phyloP scores from a whole-genome alignment of 1,140 invertebrate genomes.

The Rhynchophorus ferrugineus region DNA sequence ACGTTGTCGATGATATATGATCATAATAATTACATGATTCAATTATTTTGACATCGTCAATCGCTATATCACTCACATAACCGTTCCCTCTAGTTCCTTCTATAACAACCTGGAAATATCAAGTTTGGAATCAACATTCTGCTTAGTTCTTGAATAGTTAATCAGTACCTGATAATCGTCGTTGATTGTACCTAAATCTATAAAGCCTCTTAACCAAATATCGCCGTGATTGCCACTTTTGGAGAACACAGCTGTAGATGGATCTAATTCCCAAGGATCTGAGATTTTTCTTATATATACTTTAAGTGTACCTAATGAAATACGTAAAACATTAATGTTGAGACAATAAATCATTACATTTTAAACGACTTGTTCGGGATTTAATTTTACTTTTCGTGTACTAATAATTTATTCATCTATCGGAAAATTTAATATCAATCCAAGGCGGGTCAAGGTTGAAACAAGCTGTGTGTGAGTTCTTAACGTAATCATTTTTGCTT shows the following conservation, averaged over 20 bases:
- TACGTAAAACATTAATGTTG: neutral
- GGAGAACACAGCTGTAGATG: slow-evolving; percentile 46
- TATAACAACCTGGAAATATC: slow-evolving; percentile 56
- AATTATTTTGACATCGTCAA: slow-evolving; percentile 58
- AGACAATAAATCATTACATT: neutral
- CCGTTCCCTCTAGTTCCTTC: slow-evolving; percentile 57
- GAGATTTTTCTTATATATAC: slow-evolving; percentile 54
- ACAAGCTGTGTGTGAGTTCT: no score
- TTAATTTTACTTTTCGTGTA: no score
- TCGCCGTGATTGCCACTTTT: slow-evolving; percentile 61
- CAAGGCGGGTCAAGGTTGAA: no score
- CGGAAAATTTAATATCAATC: no score
- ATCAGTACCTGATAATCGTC: slow-evolving; percentile 61
- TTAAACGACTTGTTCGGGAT: no score
- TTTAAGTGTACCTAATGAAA: slow-evolving; percentile 45
- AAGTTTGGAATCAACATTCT: no score
- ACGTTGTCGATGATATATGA: slow-evolving; percentile 25
- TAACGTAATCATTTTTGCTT: no score
- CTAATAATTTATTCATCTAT: no score
- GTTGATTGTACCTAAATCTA: slow-evolving; percentile 44
- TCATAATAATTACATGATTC: slow-evolving; percentile 28
- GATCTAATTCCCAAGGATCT: slow-evolving; percentile 31
- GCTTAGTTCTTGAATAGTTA: no score
- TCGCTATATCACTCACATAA: slow-evolving; percentile 65
- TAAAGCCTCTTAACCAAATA: slow-evolving; percentile 53